Evolutionary conservation across 2,113 vertebrate genomes (phyloP).

Genomic region (Python bivittatus): DNA sequence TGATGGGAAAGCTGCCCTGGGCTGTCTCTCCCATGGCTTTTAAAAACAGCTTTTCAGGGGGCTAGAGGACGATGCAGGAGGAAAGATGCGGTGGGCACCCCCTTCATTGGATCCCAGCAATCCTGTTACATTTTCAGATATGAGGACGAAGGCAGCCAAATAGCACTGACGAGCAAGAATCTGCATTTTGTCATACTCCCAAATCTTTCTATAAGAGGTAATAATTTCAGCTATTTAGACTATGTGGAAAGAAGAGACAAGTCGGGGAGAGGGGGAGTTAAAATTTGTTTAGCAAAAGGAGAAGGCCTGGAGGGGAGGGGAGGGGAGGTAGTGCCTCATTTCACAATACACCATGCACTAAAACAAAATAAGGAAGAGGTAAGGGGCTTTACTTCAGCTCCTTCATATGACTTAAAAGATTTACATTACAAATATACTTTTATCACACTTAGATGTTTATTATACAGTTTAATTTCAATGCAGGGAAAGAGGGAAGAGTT

Average conservation of each 20-base stretch:
- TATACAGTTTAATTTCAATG: slow-evolving; percentile 66
- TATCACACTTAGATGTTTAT: slow-evolving; percentile 68
- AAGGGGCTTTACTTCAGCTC: slow-evolving; percentile 66
- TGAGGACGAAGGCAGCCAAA: slow-evolving; percentile 37
- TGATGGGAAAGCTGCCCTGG: neutral
- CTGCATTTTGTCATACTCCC: slow-evolving; percentile 59
- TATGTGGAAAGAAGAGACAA: slow-evolving; percentile 42
- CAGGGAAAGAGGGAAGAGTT: slow-evolving; percentile 71
- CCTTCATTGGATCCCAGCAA: neutral
- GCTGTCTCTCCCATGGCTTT: too few species aligned
- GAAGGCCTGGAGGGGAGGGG: neutral
- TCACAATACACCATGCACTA: slow-evolving; percentile 65
- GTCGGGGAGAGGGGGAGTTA: slow-evolving; percentile 47
- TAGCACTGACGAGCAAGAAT: slow-evolving; percentile 47
- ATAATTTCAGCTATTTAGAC: slow-evolving; percentile 58
- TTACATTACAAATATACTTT: slow-evolving; percentile 75
- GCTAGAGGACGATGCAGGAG: neutral
- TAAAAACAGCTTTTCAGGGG: neutral
- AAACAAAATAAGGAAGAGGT: slow-evolving; percentile 62
- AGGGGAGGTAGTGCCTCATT: slow-evolving; percentile 50
- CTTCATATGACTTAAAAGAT: slow-evolving; percentile 71
- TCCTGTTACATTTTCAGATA: neutral
- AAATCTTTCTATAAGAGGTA: slow-evolving; percentile 58
- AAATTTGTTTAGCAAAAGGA: slow-evolving; percentile 57
- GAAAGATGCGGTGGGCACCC: neutral